Evolutionary conservation across 2,888 invertebrate species (phyloP), one percentile per base, ranked within the genome.

Genomic region (Prenolepis imparis): DNA sequence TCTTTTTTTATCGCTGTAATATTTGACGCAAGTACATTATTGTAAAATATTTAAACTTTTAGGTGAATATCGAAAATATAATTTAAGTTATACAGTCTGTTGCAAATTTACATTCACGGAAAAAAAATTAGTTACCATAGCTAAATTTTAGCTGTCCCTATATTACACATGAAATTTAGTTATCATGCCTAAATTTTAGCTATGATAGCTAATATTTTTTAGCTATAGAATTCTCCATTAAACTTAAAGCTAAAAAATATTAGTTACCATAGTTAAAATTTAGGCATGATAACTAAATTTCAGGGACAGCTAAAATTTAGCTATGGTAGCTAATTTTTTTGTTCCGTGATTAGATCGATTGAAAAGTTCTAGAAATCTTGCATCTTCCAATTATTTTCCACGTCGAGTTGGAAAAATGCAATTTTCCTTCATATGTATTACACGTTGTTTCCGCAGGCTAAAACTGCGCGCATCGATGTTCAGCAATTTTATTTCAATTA

Each of bases 401-500:
- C 11, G 4, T 57, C 18, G 21, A 67, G 9, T 28, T 28, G 18
- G 5, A 9, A 52, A n/a, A 55, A 9, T 15, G 11, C 36, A 57
- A 72, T 39, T 72, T 72, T 18, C 11, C n/a, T 55, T 15, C 6
- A 18, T 57, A 36, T 68, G 9, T 57, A 52, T 57, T 57, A 68
- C 21, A 2, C 52, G 6, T 55, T 36, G 24, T 72, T 57, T 39
- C 6, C 24, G 9, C 36, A 15, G 32, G 3, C 21, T 44, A 74
- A 74, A 74, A 61, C 11, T 9, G 21, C 21, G 15, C 8, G 52
- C 15, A 59, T 59, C 59, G 44, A 74, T 2, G 5, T 44, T 28
- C 44, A 44, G 32, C 12, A 41, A 44, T 59, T 59, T n/a, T 8
- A 44, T 24, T 75, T 48, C 36, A 48, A 24, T 24, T 36, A 64